These are phyloP conservation scores for Aptenodytes patagonicus DNA, from an alignment of 2,113 vertebrate genomes.

Conservation along the genomic window DNA sequence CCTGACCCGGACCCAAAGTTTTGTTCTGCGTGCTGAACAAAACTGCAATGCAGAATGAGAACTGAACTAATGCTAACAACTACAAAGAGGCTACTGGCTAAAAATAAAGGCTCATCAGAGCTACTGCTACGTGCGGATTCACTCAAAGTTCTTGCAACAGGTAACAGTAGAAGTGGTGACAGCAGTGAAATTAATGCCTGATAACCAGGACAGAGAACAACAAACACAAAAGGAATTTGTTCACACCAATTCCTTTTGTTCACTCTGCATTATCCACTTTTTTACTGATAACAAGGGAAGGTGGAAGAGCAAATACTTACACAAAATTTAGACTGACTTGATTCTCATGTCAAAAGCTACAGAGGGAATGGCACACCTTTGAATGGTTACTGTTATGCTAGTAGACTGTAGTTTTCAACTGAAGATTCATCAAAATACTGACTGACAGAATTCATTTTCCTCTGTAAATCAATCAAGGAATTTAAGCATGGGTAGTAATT, in stretches of 20 bases:
- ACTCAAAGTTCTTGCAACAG: neutral
- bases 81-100: neutral
- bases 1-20: neutral
- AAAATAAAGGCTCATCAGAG: neutral
- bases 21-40: neutral
- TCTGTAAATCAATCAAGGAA: neutral
- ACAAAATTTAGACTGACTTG: neutral
- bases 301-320: neutral
- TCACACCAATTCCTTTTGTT: neutral
- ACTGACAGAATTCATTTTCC: neutral
- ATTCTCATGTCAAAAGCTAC: neutral
- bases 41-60: neutral
- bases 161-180: neutral
- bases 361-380: neutral
- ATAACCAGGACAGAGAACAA: neutral
- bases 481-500: neutral
- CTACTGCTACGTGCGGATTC: neutral
- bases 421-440: neutral
- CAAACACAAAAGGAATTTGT: neutral
- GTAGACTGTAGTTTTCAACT: neutral
- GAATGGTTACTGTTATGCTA: neutral
- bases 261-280: neutral
- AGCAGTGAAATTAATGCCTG: neutral
- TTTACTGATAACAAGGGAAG: neutral
- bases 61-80: neutral